Percentiles rank a stretch among this genome's conserved stretches.
Conservation (phyloP, 2,888 invertebrate species). For the Tortricodes alternella region DNA sequence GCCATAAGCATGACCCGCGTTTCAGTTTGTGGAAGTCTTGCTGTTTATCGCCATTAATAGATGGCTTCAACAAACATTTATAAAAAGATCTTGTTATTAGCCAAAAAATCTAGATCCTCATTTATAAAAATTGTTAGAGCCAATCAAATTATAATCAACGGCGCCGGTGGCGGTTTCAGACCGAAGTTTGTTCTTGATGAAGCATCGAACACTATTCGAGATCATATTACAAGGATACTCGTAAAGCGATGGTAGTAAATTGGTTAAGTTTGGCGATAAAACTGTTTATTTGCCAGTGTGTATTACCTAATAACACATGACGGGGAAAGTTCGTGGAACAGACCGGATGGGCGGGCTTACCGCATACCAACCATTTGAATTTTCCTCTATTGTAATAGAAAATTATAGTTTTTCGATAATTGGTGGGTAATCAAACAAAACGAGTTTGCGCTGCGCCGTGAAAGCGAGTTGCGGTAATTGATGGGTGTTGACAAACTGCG, state of each 20-base stretch:
- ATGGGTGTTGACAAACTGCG: constrained; percentile 53
- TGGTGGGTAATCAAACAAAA: constrained; percentile 51
- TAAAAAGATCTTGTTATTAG: no score
- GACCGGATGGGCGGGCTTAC: constrained; percentile 30
- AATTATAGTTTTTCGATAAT: constrained; percentile 48
- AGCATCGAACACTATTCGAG: background rate
- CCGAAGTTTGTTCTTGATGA: no score
- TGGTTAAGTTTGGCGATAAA: background rate
- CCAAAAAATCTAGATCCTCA: no score
- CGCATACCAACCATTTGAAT: constrained; percentile 19
- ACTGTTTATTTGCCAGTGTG: constrained; percentile 8
- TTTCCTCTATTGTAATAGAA: constrained; percentile 39
- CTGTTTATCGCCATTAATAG: no score
- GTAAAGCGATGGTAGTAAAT: background rate
- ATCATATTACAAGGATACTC: background rate
- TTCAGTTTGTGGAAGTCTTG: no score
- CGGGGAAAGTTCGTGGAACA: constrained; percentile 32
- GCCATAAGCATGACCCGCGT: no score
- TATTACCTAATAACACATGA: background rate
- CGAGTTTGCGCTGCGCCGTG: constrained; percentile 46
- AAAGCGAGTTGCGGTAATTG: constrained; percentile 57
- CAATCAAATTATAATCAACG: no score
- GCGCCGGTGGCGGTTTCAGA: no score
- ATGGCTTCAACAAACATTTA: no score
- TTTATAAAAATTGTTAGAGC: no score